Evolutionary conservation across 2,797 vertebrate species (phyloP).

Genomic region (Loris lydekkerianus): DNA sequence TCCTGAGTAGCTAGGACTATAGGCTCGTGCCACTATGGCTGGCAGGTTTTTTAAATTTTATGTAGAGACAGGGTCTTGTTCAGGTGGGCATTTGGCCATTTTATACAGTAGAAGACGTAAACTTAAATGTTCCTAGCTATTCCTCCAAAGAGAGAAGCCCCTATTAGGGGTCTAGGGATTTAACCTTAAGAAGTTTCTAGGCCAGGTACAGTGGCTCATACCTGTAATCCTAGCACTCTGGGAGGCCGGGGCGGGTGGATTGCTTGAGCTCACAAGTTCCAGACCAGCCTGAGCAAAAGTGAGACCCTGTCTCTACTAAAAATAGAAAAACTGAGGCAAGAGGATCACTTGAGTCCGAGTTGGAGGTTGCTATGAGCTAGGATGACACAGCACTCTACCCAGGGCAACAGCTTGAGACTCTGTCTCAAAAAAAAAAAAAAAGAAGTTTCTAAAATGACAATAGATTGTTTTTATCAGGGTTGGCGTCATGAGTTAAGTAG

Average conservation of each 20-base stretch:
- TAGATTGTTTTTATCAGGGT: not conserved
- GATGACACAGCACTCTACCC: no score
- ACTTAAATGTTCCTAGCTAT: not conserved
- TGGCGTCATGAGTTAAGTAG: not conserved
- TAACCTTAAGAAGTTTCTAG: not conserved
- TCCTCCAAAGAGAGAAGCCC: not conserved
- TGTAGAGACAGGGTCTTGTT: not conserved
- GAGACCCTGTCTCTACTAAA: no score
- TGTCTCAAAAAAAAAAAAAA: no score
- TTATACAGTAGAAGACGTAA: not conserved
- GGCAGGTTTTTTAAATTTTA: not conserved
- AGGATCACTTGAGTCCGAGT: no score
- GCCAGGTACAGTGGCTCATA: no score
- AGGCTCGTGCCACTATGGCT: not conserved
- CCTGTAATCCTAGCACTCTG: no score
- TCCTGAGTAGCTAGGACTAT: not conserved
- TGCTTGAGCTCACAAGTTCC: no score
- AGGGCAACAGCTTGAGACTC: no score
- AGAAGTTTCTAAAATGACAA: constrained; percentile 4
- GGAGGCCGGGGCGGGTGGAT: no score
- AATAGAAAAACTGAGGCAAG: no score
- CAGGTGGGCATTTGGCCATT: not conserved
- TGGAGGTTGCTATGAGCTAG: no score
- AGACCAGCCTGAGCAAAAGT: no score
- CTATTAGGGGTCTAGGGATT: not conserved